These are phyloP conservation scores for Lanius ludovicianus DNA, from an alignment of 2,113 vertebrate species.

Conservation along the genomic window DNA sequence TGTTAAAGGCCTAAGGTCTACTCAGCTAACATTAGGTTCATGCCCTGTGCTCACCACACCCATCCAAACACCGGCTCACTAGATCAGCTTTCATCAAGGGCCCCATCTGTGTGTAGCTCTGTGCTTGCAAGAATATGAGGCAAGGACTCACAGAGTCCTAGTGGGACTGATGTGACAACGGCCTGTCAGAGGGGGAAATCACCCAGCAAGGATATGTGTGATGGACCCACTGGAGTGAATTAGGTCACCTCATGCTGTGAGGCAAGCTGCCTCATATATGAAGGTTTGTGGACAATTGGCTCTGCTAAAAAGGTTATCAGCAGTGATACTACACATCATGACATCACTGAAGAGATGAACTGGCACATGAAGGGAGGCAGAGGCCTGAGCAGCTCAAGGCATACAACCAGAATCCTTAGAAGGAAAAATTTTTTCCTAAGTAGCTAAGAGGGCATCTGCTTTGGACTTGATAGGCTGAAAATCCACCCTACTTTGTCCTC, in stretches of 20 bases:
- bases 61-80: background rate
- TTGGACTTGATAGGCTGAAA: background rate
- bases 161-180: background rate
- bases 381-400: background rate
- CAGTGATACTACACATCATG: background rate
- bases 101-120: background rate
- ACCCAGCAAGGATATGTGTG: background rate
- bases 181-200: background rate
- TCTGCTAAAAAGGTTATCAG: background rate
- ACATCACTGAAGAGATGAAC: background rate
- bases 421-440: background rate
- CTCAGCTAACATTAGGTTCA: background rate
- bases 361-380: background rate
- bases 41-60: background rate
- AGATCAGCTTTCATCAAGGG: background rate
- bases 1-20: background rate
- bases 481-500: background rate
- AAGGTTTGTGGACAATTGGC: background rate
- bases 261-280: background rate
- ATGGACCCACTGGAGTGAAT: background rate
- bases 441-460: background rate
- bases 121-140: background rate
- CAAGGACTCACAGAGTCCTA: background rate
- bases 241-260: background rate
- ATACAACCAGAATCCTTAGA: background rate